Conservation (phyloP, 2,113 vertebrate species). For the Epinephelus cyanopodus region DNA sequence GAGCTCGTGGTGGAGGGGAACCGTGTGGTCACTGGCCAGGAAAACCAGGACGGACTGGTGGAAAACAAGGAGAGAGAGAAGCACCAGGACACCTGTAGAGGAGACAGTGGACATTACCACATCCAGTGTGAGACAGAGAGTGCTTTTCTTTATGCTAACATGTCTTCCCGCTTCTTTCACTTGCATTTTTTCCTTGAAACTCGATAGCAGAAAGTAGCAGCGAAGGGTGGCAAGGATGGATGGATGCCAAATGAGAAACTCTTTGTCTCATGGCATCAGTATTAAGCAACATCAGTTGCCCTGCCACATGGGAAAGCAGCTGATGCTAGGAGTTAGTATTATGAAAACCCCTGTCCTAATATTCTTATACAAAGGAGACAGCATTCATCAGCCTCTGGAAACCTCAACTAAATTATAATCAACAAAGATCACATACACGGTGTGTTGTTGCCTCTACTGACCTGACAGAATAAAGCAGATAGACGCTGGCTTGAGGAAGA, state of each 20-base stretch:
- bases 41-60: constrained; percentile 87
- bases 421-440: background rate
- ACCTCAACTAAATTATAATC: too few relatives aligned
- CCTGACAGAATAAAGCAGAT: constrained; percentile 90
- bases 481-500: constrained; percentile 90
- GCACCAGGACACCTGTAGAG: constrained; percentile 85
- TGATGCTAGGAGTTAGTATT: too few relatives aligned
- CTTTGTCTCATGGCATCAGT: too few relatives aligned
- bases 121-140: background rate
- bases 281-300: too few relatives aligned
- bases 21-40: constrained; percentile 80
- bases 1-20: constrained; percentile 86
- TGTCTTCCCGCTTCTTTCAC: too few relatives aligned
- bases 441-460: constrained; percentile 45
- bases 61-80: constrained; percentile 87
- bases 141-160: too few relatives aligned
- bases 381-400: too few relatives aligned
- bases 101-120: background rate
- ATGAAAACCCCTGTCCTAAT: background rate
- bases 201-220: too few relatives aligned
- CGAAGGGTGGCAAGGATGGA: too few relatives aligned
- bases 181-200: too few relatives aligned
- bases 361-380: background rate
- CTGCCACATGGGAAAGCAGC: too few relatives aligned
- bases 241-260: too few relatives aligned